Percentiles rank a stretch among this genome's conserved stretches.
phyloP scores from a whole-genome alignment of 2,113 vertebrate species.

The Isurus oxyrinchus region DNA sequence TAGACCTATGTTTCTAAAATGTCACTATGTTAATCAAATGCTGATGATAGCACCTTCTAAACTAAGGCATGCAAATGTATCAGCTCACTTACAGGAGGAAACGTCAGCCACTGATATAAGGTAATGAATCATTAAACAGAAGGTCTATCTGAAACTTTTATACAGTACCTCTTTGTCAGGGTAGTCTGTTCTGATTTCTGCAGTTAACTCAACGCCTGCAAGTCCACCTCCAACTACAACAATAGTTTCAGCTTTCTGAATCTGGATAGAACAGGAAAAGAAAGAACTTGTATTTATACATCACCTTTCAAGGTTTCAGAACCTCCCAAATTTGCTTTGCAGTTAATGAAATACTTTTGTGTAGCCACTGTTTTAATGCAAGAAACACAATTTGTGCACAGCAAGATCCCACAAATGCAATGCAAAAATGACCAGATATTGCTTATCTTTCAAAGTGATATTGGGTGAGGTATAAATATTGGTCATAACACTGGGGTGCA shows the following conservation, averaged over 20 bases:
- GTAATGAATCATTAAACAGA: background rate
- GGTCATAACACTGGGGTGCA: background rate
- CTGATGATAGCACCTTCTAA: background rate
- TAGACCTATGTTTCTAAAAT: background rate
- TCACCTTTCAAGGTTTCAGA: background rate
- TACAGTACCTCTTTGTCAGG: constrained; percentile 72
- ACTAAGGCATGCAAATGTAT: background rate
- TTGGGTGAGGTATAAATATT: background rate
- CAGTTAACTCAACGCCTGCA: constrained; percentile 85
- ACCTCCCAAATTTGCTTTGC: background rate
- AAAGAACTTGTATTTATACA: background rate
- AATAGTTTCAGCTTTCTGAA: constrained; percentile 65
- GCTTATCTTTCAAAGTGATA: background rate
- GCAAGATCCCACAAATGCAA: background rate
- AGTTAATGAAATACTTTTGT: background rate
- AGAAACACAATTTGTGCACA: background rate
- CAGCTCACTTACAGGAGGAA: background rate
- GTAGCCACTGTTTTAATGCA: background rate
- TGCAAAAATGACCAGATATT: background rate
- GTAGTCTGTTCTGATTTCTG: constrained; percentile 79
- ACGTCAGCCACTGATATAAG: background rate
- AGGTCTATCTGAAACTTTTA: background rate
- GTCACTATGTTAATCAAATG: background rate
- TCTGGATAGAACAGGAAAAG: constrained; percentile 48
- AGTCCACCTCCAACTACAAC: constrained; percentile 81